These are phyloP conservation scores for Lapara coniferarum DNA, from an alignment of 2,888 invertebrate species.

Conservation along the genomic window DNA sequence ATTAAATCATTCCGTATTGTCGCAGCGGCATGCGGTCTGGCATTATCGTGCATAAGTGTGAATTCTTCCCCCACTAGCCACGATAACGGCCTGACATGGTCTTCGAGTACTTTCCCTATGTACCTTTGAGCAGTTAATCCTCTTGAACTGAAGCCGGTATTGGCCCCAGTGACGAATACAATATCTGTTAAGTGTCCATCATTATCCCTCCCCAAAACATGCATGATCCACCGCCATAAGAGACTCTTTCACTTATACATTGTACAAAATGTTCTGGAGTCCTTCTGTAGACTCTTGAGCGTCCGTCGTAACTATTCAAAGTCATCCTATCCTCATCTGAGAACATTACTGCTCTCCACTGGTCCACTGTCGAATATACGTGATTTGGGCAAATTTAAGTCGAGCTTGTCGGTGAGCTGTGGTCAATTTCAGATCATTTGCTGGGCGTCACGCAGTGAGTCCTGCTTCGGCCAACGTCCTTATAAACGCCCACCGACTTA, in stretches of 20 bases:
- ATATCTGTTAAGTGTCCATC: no score
- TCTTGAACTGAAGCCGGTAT: no score
- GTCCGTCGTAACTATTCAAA: neutral
- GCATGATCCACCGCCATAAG: neutral
- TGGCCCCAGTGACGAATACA: no score
- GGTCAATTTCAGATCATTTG: neutral
- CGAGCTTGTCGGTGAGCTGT: neutral
- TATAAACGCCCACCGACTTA: neutral
- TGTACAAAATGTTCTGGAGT: neutral
- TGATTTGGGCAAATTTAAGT: neutral
- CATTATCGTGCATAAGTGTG: no score
- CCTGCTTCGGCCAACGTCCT: neutral
- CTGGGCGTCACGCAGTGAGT: neutral
- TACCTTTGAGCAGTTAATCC: no score
- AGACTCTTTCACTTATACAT: neutral
- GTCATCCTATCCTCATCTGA: neutral
- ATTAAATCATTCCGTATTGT: no score
- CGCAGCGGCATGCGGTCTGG: no score
- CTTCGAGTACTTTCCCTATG: no score
- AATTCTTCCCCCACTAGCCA: no score
- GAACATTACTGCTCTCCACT: neutral
- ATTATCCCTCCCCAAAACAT: neutral
- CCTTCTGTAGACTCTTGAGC: neutral
- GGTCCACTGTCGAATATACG: neutral
- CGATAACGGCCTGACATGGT: no score